Evolutionary conservation across 2,888 invertebrate species (phyloP).

Genomic region (Cordylochernes scorpioides): DNA sequence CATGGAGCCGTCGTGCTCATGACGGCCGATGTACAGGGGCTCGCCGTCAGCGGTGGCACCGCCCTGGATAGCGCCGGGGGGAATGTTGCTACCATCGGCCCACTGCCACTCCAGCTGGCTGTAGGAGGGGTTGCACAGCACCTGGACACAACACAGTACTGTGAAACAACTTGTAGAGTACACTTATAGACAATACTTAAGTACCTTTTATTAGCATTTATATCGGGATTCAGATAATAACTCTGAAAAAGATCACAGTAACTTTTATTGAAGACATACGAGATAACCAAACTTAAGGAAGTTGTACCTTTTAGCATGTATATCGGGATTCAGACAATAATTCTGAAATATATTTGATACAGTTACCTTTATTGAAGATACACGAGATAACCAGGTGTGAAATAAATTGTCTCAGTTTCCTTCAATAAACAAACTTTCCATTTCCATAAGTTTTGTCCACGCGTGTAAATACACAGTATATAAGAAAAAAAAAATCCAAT

Average conservation of each 20-base stretch:
- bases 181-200: background rate
- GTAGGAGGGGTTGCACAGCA: conserved; percentile 7
- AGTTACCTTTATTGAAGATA: no score
- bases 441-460: no score
- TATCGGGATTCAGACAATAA: no score
- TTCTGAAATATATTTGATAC: no score
- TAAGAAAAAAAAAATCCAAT: no score
- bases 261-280: background rate
- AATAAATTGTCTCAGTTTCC: no score
- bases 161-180: no score
- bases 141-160: conserved; percentile 3
- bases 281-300: no score
- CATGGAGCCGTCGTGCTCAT: conserved; percentile 9
- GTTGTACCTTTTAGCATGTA: no score
- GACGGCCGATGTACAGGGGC: conserved; percentile 10
- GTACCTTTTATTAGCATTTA: background rate
- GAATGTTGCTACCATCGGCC: conserved; percentile 4
- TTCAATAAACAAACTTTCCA: no score
- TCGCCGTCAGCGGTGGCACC: conserved; percentile 8
- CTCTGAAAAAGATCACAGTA: background rate
- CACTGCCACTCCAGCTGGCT: conserved; percentile 7
- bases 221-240: background rate
- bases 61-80: conserved; percentile 10
- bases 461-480: no score
- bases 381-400: no score